A percentile compares a stretch with the other conserved stretches of the same genome.
phyloP scores from a whole-genome alignment of 1,140 invertebrate species.

The Notospermus geniculatus region DNA sequence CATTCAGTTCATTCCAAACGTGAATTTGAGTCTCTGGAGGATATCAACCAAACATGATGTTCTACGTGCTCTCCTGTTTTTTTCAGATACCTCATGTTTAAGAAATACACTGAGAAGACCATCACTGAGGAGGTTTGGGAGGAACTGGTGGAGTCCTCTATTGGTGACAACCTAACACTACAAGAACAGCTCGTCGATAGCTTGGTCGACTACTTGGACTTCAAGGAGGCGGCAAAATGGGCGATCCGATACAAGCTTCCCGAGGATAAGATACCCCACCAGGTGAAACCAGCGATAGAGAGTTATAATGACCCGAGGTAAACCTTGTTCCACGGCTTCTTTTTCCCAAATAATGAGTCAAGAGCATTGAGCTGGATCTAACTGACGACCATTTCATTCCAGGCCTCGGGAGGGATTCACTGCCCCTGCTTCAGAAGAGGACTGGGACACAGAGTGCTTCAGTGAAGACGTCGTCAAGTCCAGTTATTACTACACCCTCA shows the following conservation, averaged over 20 bases:
- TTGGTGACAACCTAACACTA: conserved; percentile 34
- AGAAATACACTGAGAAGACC: conserved; percentile 42
- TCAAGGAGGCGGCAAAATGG: conserved; percentile 40
- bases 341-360: too few species aligned
- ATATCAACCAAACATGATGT: too few species aligned
- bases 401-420: background rate
- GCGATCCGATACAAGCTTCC: conserved; percentile 34
- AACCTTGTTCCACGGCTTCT: too few species aligned
- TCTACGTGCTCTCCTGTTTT: too few species aligned
- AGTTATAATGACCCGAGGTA: background rate
- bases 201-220: conserved; percentile 38
- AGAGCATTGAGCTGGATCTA: too few species aligned
- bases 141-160: conserved; percentile 41
- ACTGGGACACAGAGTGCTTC: conserved; percentile 34
- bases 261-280: conserved; percentile 27
- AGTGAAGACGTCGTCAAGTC: conserved; percentile 21
- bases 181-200: conserved; percentile 41
- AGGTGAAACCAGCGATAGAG: conserved; percentile 28
- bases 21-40: too few species aligned
- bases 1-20: too few species aligned
- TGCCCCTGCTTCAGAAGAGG: conserved; percentile 19
- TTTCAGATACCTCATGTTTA: conserved; percentile 31
- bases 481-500: conserved; percentile 28
- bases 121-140: conserved; percentile 42
- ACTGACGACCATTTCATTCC: too few species aligned